A percentile compares a stretch with the other conserved stretches of the same genome.
These are phyloP conservation scores for Melanaphis sacchari DNA, from an alignment of 1,140 invertebrate species.

Conservation along the genomic window DNA sequence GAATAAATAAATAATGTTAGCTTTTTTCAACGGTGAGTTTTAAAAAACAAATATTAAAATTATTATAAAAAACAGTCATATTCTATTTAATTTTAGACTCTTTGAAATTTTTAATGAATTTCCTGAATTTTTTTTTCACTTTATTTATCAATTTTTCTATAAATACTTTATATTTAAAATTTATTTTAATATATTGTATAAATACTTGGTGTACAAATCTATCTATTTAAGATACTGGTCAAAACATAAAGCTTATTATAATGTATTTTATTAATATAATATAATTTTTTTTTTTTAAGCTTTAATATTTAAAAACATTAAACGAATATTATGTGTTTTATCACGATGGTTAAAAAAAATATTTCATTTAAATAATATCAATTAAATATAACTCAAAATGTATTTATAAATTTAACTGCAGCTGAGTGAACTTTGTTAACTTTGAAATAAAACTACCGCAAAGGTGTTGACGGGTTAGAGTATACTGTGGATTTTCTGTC, in stretches of 20 bases:
- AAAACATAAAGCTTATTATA: background rate
- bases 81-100: background rate
- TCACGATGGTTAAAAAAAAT: background rate
- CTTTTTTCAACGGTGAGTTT: background rate
- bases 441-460: background rate
- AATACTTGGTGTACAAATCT: too few species aligned
- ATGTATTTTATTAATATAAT: background rate
- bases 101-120: background rate
- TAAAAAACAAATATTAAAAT: background rate
- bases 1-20: background rate
- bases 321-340: background rate
- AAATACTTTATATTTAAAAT: background rate
- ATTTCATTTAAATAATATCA: background rate
- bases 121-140: background rate
- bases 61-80: background rate
- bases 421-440: background rate
- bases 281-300: background rate
- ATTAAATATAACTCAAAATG: background rate
- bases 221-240: background rate
- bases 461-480: constrained; percentile 9
- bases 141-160: background rate
- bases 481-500: background rate
- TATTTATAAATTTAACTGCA: background rate
- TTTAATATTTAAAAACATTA: too few species aligned
- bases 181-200: background rate